A percentile compares a stretch with the other conserved stretches of the same genome.
These are phyloP conservation scores for Desmophyllum pertusum DNA, from an alignment of 92 coral and sea anemone species.

Conservation along the genomic window DNA sequence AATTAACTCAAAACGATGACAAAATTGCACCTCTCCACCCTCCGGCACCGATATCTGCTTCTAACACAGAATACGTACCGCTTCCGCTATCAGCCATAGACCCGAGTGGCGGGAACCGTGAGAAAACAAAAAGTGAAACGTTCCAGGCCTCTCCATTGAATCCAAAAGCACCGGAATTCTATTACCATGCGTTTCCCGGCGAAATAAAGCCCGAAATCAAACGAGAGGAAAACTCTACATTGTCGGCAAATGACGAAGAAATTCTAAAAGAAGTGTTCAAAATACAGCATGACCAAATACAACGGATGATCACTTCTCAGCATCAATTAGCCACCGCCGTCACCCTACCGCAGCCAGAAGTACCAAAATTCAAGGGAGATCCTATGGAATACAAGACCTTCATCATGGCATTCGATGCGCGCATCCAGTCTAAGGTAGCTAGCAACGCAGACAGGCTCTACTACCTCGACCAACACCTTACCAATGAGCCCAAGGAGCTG, in stretches of 20 bases:
- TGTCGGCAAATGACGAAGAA: background rate
- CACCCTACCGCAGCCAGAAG: constrained; percentile 63
- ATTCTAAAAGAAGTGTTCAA: constrained; percentile 5
- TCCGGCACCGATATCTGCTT: background rate
- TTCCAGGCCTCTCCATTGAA: background rate
- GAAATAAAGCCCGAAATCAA: background rate
- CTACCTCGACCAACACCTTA: constrained; percentile 67
- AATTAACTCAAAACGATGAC: background rate
- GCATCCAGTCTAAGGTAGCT: constrained; percentile 38
- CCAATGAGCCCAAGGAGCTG: constrained; percentile 58
- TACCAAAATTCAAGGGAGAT: constrained; percentile 58
- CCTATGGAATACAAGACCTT: constrained; percentile 60
- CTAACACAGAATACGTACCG: too few species aligned
- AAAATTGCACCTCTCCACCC: background rate
- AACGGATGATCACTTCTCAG: too few species aligned
- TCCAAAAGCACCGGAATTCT: background rate
- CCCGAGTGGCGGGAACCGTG: background rate
- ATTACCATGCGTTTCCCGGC: background rate
- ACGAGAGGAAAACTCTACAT: background rate
- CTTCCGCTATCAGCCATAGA: background rate
- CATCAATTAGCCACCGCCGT: too few species aligned
- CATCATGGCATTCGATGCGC: constrained; percentile 66
- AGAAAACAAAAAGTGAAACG: background rate
- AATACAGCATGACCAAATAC: constrained; percentile 50
- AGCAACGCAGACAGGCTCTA: constrained; percentile 56